Evolutionary conservation across 2,888 invertebrate species (phyloP).

Genomic region (Incurvaria masculella): DNA sequence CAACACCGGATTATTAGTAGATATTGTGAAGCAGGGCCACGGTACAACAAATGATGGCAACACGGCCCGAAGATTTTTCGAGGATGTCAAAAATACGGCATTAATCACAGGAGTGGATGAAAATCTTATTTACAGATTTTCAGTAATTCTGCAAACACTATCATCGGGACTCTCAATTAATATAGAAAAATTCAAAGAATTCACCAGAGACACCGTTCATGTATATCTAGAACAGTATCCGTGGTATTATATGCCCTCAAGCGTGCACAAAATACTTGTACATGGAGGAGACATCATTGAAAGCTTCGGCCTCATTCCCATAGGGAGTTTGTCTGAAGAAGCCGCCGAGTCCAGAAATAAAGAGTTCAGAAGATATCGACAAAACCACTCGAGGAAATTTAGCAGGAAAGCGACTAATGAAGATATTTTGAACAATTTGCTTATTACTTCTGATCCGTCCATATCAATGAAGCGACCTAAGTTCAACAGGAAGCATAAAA

Average conservation of each 20-base stretch:
- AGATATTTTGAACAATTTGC: background rate
- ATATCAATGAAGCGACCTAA: too few species aligned
- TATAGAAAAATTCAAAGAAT: background rate
- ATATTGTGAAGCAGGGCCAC: slow-evolving; percentile 2
- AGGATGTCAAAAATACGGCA: background rate
- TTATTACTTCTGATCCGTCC: too few species aligned
- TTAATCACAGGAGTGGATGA: background rate
- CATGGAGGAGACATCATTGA: background rate
- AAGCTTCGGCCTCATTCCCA: background rate
- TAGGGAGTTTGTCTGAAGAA: background rate
- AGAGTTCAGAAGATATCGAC: background rate
- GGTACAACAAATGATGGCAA: slow-evolving; percentile 5
- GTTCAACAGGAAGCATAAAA: too few species aligned
- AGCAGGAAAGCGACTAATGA: background rate
- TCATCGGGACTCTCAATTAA: background rate
- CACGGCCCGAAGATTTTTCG: slow-evolving; percentile 4
- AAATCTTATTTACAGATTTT: background rate
- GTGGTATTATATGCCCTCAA: background rate
- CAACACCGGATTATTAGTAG: slow-evolving; percentile 1
- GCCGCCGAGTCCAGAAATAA: background rate
- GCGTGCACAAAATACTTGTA: background rate
- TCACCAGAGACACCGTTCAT: background rate
- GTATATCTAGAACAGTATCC: background rate
- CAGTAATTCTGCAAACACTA: background rate
- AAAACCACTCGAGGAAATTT: background rate